Base-by-base conservation (phyloP, 2,888 invertebrate genomes). In the Polylopha cassiicola region DNA sequence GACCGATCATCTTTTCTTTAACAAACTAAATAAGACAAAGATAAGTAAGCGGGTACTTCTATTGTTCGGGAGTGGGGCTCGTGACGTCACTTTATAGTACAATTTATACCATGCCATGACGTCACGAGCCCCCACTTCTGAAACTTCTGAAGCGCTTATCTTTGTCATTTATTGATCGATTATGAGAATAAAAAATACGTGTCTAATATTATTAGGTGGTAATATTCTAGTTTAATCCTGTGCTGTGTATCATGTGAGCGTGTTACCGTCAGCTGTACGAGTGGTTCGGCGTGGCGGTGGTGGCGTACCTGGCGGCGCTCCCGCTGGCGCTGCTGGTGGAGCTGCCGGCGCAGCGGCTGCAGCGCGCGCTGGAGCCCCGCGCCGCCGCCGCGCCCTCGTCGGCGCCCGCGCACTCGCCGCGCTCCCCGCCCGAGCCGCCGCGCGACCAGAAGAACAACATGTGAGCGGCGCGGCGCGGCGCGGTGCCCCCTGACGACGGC, bases 371-470 rank as follows among this genome's bases (percentile, higher is more conserved):
- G 18, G 44, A 16, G 16, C 9, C 17, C 14, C 9, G 11, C 31
- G 4, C 22, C 13, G 4, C 13, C 42, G 11, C 17, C 18, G 3
- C 14, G n/a, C 22, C n/a, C n/a, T n/a, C 42, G 7, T 9, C 46
- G 26, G 10, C 26, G 27, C 16, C 47, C 27, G 20, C 27, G 20
- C 41, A 22, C n/a, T 27, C 60, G n/a, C 51, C 57, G 58, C 54
- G 44, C 77, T 1, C 82, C 80, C 56, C 84, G 85, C 87, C 87
- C 87, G 10, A n/a, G n/a, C 78, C 72, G 23, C 87, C 86, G 39
- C 77, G 15, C 75, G 68, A 51, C n/a, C n/a, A 39, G 21, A 39
- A 39, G 37, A 17, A 28, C 29, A 29, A 11, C 21, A 6, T 37
- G 21, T 37, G 36, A 37, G 6, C 70, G 51, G 37, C 62, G 43